Evolutionary conservation across 2,113 vertebrate species (phyloP).

Genomic region (Mugil cephalus): DNA sequence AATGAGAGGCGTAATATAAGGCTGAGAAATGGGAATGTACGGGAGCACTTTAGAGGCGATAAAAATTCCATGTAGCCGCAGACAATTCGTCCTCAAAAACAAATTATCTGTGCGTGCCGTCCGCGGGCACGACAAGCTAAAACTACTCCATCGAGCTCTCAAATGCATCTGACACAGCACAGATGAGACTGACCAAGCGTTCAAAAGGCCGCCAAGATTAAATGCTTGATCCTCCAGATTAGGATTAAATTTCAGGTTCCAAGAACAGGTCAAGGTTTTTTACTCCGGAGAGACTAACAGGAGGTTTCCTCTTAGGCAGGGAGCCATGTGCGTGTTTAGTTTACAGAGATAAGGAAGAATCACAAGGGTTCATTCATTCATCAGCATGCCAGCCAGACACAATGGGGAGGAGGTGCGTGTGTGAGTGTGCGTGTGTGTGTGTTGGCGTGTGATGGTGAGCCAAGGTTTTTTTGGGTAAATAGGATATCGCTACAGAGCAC

Average conservation of each 20-base stretch:
- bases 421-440: conserved; percentile 2
- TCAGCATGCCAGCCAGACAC: conserved; percentile 76
- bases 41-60: conserved; percentile 8
- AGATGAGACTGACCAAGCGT: conserved; percentile 3
- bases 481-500: conserved; percentile 48
- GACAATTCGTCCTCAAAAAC: conserved; percentile 17
- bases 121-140: conserved; percentile 7
- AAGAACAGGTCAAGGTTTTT: conserved; percentile 23
- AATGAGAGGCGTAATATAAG: conserved; percentile 26
- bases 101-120: neutral
- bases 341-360: conserved; percentile 67
- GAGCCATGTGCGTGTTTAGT: conserved; percentile 49
- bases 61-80: conserved; percentile 1
- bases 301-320: conserved; percentile 4
- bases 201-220: conserved; percentile 42
- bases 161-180: conserved; percentile 1
- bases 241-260: conserved; percentile 53
- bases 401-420: conserved; percentile 46
- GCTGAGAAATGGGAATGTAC: conserved; percentile 5
- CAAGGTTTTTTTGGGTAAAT: conserved; percentile 62
- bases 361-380: conserved; percentile 67
- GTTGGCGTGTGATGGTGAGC: conserved; percentile 45
- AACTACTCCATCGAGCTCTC: conserved; percentile 15
- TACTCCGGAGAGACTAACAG: conserved; percentile 20
- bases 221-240: conserved; percentile 48